Base-by-base conservation (phyloP, 2,113 vertebrate genomes). In the Todiramphus saurophagus region DNA sequence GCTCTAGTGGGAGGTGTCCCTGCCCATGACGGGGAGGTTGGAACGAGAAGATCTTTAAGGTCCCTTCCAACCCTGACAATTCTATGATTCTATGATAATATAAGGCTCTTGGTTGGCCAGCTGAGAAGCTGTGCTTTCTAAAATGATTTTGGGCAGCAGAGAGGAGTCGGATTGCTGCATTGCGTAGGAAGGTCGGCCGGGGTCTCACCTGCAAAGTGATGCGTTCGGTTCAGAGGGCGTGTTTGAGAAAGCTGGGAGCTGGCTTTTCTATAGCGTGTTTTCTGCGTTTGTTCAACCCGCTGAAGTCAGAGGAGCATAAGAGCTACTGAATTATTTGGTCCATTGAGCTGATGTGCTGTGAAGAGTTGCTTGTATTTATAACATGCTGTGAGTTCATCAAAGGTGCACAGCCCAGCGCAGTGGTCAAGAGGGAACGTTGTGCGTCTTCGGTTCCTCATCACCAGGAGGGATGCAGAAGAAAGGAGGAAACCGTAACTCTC, bases 401-500 rank as follows among this genome's bases (percentile, higher is more conserved):
- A 89, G 73, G 64, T 51, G 76, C 73, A n/a, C 18, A 50, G 69
- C 62, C 43, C 30, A 10, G n/a, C 7, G 48, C 73, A 14, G 1
- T 6, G 3, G 9, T 39, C 41, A 41, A 0, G 53, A n/a, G 75
- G 66, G 59, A 70, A 23, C 1, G 2, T 5, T 28, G 62, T 1
- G 1, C 1, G 6, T 16, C 53, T 72, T 33, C 2, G 0, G 15
- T 31, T 77, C 68, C 14, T 4, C 0, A 0, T 31, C 80, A 28
- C 56, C 3, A 0, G 0, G 2, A 51, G 58, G n/a, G 31, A 27
- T 27, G 31, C 30, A 16, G 50, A 33, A 50, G 59, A 37, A n/a
- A 55, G 67, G 79, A 83, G 31, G 24, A 63, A 85, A 20, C 51
- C 31, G 14, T 53, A 39, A 16, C 7, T 13, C 33, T n/a, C 59